Conservation (phyloP, 2,888 invertebrate genomes). For the Gryllus longicercus region DNA sequence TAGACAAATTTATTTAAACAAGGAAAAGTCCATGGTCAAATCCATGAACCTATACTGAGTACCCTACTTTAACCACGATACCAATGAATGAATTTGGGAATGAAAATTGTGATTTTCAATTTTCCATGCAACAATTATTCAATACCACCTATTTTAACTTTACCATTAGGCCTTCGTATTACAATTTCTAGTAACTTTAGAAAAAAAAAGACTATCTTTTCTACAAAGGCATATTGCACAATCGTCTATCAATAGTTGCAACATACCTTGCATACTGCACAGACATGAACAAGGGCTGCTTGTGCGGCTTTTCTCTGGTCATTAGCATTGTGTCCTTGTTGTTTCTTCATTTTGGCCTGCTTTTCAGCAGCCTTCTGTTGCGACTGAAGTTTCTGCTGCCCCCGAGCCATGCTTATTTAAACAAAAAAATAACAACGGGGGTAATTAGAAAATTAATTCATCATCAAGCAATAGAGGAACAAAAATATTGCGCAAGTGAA, state of each 20-base stretch:
- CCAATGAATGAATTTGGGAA: too few species aligned
- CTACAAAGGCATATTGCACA: too few species aligned
- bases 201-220: too few species aligned
- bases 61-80: too few species aligned
- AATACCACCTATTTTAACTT: too few species aligned
- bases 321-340: constrained; percentile 79
- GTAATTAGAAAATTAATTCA: neutral
- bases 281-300: constrained; percentile 88
- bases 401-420: constrained; percentile 78
- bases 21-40: too few species aligned
- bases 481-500: neutral
- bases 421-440: neutral
- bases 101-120: too few species aligned
- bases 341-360: constrained; percentile 79
- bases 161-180: too few species aligned
- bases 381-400: constrained; percentile 97
- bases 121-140: too few species aligned
- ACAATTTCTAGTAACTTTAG: too few species aligned
- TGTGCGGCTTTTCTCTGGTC: constrained; percentile 92
- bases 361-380: constrained; percentile 95
- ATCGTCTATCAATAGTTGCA: neutral
- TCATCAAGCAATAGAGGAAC: neutral
- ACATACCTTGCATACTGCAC: constrained; percentile 76
- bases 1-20: too few species aligned
- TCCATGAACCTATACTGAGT: too few species aligned